Evolutionary conservation across 1,140 invertebrate species (phyloP).

Genomic region (Diuraphis noxia): DNA sequence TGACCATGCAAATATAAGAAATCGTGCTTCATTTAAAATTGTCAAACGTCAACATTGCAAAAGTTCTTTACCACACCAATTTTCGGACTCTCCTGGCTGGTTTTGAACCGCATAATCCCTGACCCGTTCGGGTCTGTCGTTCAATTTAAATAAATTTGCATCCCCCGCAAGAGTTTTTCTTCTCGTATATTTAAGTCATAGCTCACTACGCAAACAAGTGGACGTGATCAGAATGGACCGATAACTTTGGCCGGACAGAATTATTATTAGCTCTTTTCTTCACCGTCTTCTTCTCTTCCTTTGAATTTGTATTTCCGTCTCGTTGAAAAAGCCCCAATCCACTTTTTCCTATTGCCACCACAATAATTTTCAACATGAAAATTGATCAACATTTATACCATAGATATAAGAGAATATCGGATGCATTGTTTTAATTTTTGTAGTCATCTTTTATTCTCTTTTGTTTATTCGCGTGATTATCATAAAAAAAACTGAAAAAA

Average conservation of each 20-base stretch:
- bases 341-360: not conserved
- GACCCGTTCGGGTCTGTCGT: constrained; percentile 42
- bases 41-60: constrained; percentile 22
- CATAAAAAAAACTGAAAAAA: not conserved
- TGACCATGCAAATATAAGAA: not conserved
- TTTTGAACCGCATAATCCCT: constrained; percentile 34
- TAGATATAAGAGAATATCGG: not conserved
- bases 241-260: constrained; percentile 41
- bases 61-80: constrained; percentile 21
- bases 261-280: constrained; percentile 37
- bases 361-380: not conserved
- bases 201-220: constrained; percentile 49
- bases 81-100: constrained; percentile 30
- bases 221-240: constrained; percentile 46
- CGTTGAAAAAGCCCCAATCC: not conserved
- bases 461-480: not conserved
- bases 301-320: constrained; percentile 23
- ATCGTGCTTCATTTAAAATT: not conserved
- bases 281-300: not conserved
- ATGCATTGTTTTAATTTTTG: not conserved
- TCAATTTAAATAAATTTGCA: constrained; percentile 51
- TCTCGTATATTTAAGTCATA: constrained; percentile 44
- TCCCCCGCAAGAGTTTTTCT: not conserved
- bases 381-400: not conserved
- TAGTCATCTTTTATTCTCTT: not conserved